Base-by-base conservation (phyloP, 2,888 invertebrate species). In the Dioctria linearis region DNA sequence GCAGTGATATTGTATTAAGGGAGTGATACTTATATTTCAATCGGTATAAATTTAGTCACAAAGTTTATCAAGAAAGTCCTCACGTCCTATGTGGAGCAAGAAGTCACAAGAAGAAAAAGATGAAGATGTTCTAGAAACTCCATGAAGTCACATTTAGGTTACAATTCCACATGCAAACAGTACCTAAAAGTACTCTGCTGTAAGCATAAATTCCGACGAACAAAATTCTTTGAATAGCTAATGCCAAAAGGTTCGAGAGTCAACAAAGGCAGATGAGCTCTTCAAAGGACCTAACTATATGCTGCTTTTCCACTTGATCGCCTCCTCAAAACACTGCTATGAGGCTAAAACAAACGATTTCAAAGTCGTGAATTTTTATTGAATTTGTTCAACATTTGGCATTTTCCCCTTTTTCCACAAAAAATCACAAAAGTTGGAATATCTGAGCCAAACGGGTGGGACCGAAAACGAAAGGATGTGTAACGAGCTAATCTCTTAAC, bases 401-500 rank as follows among this genome's bases (percentile, higher is more conserved):
- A 73, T 40, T 63, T 80, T 80, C 42, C 61, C 80, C 46, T 79
- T 79, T 51, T 79, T 73, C 39, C 6, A 57, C 46, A 79, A 49
- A 63, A 65, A 65, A 57, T 61, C 43, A 42, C n/a, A 51, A 54
- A 66, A 3, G n/a, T 4, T 4, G 13, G 51, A 54, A 40, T 40
- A 51, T 8, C 37, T 13, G 39, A 42, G 13, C 25, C 13, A 54
- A 66, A 49, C 51, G 65, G 54, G 43, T 42, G 51, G 11, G 65
- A 4, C 46, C 57, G 37, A 40, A 37, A 25, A 66, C n/a, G 43
- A 78, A 54, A 57, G 79, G 67, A 79, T 37, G 42, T 66, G 43
- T 73, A 80, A 61, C 59, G 51, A 82, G 66, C 79, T 82, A 82
- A 82, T 82, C 82, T 80, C 43, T 57, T 13, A 79, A 69, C 76